Percentiles rank a stretch among this genome's conserved stretches.
phyloP scores from a whole-genome alignment of 2,113 vertebrate species.

The Penelope pileata region DNA sequence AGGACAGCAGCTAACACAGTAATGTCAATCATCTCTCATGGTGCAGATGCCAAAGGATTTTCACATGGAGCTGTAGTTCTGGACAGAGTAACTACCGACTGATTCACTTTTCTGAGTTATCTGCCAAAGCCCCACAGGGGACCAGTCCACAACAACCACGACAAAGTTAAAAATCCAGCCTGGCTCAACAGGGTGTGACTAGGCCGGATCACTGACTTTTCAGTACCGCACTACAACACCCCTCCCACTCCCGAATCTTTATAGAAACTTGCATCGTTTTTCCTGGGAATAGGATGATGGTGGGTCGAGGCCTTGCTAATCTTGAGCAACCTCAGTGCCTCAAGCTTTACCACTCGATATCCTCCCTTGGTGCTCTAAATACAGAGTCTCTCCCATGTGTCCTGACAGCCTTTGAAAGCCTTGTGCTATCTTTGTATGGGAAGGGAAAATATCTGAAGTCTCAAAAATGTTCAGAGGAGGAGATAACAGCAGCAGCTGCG shows the following conservation, averaged over 20 bases:
- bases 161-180: background rate
- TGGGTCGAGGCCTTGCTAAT: rapidly evolving
- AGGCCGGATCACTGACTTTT: background rate
- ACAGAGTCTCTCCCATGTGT: background rate
- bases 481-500: background rate
- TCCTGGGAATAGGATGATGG: background rate
- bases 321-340: background rate
- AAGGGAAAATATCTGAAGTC: background rate
- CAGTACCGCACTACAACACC: background rate
- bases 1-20: background rate
- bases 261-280: background rate
- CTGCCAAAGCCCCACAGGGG: background rate
- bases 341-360: background rate
- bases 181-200: background rate
- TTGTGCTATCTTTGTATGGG: rapidly evolving
- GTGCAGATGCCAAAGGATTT: background rate
- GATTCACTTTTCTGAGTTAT: background rate
- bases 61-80: background rate
- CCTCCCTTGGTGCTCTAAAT: background rate
- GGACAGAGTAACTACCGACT: background rate
- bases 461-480: background rate
- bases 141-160: background rate
- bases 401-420: background rate
- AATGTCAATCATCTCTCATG: background rate
- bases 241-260: background rate